phyloP scores from a whole-genome alignment of 1,140 invertebrate species.

The Maniola jurtina region DNA sequence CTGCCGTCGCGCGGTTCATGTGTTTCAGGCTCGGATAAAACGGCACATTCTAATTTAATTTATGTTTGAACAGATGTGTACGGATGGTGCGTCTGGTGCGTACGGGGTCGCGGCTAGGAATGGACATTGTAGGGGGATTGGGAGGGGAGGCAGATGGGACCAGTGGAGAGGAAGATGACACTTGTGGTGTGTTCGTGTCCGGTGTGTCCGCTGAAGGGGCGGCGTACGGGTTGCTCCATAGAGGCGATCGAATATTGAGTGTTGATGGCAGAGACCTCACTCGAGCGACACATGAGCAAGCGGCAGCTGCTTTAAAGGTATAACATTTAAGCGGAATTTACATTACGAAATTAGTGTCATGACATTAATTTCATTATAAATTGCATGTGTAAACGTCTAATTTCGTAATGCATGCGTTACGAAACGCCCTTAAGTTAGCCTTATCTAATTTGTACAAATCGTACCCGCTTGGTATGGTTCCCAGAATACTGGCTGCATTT shows the following conservation, averaged over 20 bases:
- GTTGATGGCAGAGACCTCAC: slow-evolving; percentile 93
- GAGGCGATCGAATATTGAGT: slow-evolving; percentile 94
- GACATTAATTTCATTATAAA: too few species aligned
- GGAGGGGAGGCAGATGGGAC: slow-evolving; percentile 86
- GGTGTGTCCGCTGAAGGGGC: slow-evolving; percentile 97
- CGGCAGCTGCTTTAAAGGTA: slow-evolving; percentile 90
- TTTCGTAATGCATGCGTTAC: too few species aligned
- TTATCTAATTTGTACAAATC: too few species aligned
- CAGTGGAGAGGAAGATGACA: slow-evolving; percentile 51
- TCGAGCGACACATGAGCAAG: slow-evolving; percentile 91
- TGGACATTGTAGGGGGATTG: slow-evolving; percentile 99
- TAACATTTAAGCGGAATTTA: too few species aligned
- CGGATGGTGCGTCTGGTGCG: slow-evolving; percentile 70
- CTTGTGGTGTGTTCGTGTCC: slow-evolving; percentile 85
- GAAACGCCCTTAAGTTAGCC: too few species aligned
- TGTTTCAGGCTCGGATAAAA: too few species aligned
- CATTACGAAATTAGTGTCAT: too few species aligned
- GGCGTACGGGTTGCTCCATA: slow-evolving; percentile 94
- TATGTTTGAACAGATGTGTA: slow-evolving; percentile 54
- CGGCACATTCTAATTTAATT: background rate
- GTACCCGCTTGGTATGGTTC: too few species aligned
- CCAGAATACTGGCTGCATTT: too few species aligned
- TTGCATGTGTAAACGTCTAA: too few species aligned
- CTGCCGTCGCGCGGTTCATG: too few species aligned
- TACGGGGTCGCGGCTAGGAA: slow-evolving; percentile 87